Conservation (phyloP, 2,797 vertebrate genomes). For the Prionace glauca region DNA sequence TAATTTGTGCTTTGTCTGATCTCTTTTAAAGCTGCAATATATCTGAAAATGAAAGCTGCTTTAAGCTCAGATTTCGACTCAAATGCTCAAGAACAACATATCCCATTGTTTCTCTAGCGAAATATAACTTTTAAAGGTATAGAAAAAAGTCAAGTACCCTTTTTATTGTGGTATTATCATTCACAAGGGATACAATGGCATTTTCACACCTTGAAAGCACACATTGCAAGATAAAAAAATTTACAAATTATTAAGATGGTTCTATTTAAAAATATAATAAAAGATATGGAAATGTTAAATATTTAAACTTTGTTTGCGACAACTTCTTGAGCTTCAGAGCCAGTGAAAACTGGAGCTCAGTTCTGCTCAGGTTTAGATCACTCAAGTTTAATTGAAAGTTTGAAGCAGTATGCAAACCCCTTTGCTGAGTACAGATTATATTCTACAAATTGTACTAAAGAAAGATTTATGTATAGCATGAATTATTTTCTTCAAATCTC, state of each 20-base stretch:
- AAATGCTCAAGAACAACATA: background rate
- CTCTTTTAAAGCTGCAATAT: conserved; percentile 34
- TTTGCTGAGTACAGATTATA: background rate
- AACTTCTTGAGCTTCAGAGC: background rate
- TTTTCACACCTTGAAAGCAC: background rate
- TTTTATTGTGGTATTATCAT: background rate
- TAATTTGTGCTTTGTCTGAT: conserved; percentile 14
- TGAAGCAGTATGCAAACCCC: background rate
- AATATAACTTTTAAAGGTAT: background rate
- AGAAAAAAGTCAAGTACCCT: background rate
- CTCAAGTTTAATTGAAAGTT: background rate
- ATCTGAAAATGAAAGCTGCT: conserved; percentile 1
- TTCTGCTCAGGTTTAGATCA: background rate
- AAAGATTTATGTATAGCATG: background rate
- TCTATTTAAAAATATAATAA: background rate
- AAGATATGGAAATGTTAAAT: background rate
- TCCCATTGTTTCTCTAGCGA: background rate
- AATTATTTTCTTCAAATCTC: background rate
- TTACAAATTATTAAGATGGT: background rate
- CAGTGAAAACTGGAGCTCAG: background rate
- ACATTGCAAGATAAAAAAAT: background rate
- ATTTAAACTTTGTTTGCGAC: background rate
- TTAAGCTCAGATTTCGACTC: background rate
- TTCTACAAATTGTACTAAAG: background rate
- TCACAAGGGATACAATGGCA: background rate